These are phyloP conservation scores for Lasioglossum pauxillum DNA, from an alignment of 2,888 invertebrate species.

Conservation along the genomic window DNA sequence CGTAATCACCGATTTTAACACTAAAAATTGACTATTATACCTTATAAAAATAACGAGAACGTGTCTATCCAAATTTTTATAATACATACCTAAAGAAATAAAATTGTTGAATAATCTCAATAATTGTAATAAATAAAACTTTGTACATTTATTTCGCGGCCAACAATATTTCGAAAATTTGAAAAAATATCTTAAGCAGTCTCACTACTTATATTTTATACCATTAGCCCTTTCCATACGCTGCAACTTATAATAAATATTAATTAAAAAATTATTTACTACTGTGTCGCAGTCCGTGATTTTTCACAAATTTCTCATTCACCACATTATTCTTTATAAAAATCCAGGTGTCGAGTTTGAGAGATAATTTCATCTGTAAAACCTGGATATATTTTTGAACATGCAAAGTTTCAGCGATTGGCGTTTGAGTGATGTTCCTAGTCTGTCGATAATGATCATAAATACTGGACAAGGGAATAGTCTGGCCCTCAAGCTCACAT, in stretches of 20 bases:
- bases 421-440: neutral
- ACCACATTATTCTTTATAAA: neutral
- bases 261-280: neutral
- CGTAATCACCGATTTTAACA: slow-evolving; percentile 5
- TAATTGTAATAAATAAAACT: neutral
- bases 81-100: neutral
- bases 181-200: no score
- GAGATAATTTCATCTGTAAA: neutral
- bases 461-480: slow-evolving; percentile 65
- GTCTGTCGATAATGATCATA: slow-evolving; percentile 47
- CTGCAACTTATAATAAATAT: neutral
- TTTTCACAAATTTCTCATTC: neutral
- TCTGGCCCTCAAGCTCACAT: slow-evolving; percentile 65
- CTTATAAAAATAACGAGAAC: neutral
- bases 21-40: neutral
- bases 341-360: neutral
- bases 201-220: neutral
- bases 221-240: neutral
- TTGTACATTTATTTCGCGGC: neutral
- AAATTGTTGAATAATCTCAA: neutral
- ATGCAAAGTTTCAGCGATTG: neutral
- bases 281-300: neutral
- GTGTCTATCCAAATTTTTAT: neutral
- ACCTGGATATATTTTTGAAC: neutral
- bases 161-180: neutral